Conservation (phyloP, 1,140 invertebrate genomes). For the Megathymus violae region DNA sequence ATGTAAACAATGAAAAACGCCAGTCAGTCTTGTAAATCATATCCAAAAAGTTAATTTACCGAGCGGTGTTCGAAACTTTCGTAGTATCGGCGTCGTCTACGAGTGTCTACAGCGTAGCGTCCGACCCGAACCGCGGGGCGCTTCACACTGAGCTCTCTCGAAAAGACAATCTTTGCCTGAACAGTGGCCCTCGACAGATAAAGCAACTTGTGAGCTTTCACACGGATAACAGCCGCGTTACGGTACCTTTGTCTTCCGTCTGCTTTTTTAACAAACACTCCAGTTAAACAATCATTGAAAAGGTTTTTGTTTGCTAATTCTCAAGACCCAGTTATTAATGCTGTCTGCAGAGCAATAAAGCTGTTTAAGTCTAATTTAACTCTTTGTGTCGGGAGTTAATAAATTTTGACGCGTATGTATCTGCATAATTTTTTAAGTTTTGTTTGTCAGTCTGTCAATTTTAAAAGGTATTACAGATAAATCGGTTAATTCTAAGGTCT, state of each 20-base stretch:
- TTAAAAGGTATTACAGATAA: too few species aligned
- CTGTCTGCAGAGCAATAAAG: background rate
- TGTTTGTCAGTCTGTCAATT: too few species aligned
- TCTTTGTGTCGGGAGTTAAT: too few species aligned
- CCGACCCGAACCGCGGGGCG: constrained; percentile 65
- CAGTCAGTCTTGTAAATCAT: constrained; percentile 23
- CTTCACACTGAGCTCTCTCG: constrained; percentile 72
- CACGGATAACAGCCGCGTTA: constrained; percentile 62
- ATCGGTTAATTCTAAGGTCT: too few species aligned
- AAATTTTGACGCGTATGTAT: too few species aligned
- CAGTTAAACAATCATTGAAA: constrained; percentile 30
- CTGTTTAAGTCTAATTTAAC: background rate
- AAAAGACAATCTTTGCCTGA: constrained; percentile 78
- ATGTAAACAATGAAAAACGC: constrained; percentile 7
- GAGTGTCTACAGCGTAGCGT: constrained; percentile 62
- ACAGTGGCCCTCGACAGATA: constrained; percentile 70
- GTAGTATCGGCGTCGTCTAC: constrained; percentile 50
- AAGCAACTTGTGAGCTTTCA: constrained; percentile 77
- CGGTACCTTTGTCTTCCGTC: constrained; percentile 62
- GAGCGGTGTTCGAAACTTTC: constrained; percentile 52
- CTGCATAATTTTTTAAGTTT: too few species aligned
- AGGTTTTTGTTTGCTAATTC: constrained; percentile 21
- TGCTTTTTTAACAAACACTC: constrained; percentile 51
- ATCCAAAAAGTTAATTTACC: constrained; percentile 30
- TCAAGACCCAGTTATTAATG: constrained; percentile 6